A percentile compares a stretch with the other conserved stretches of the same genome.
Conservation (phyloP, 2,888 invertebrate genomes). For the Nomada hirtipes region DNA sequence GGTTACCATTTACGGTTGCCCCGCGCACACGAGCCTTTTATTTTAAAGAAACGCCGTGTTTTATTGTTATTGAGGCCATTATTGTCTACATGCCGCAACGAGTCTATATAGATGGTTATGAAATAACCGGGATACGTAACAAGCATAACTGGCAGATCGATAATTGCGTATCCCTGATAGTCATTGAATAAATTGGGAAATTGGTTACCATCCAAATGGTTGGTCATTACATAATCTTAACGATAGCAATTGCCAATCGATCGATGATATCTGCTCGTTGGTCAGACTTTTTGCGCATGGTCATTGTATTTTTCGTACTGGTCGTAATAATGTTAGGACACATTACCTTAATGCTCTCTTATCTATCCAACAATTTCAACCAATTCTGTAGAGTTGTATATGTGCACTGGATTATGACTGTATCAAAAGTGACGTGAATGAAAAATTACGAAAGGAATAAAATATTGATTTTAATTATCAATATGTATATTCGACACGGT, state of each 20-base stretch:
- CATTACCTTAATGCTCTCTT: no score
- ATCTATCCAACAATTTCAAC: no score
- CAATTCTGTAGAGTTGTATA: no score
- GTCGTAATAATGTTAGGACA: neutral
- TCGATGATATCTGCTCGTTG: neutral
- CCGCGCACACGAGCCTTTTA: neutral
- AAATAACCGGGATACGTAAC: neutral
- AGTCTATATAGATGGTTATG: neutral
- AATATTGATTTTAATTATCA: no score
- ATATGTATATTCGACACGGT: no score
- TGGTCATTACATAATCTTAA: conserved; percentile 60
- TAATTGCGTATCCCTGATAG: conserved; percentile 45
- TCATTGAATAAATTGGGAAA: conserved; percentile 65
- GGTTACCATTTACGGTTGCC: neutral
- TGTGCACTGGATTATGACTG: no score
- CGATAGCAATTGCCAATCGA: conserved; percentile 58
- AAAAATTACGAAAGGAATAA: no score
- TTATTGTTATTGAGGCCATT: conserved; percentile 21
- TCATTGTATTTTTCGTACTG: neutral
- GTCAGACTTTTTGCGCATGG: neutral
- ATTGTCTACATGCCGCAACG: neutral
- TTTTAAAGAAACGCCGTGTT: conserved; percentile 6
- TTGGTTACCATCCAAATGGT: conserved; percentile 54
- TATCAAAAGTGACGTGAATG: no score
- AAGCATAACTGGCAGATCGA: conserved; percentile 15